Evolutionary conservation across 2,797 vertebrate genomes (phyloP), one percentile per base, ranked within the genome.

Genomic region (Schizopygopsis malacanthus): DNA sequence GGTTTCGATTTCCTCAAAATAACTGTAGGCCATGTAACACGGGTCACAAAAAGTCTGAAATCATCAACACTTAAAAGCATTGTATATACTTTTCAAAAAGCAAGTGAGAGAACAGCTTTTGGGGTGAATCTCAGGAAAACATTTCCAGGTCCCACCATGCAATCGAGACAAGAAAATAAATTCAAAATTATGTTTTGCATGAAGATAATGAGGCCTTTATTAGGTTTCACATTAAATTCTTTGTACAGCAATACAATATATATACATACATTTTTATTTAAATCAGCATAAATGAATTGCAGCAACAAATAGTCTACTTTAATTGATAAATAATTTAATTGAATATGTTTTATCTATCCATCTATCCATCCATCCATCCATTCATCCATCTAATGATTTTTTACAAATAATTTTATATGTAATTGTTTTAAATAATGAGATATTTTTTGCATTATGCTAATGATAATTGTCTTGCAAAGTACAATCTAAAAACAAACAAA

Each of bases 1-100:
- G 63, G 79, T 84, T 80, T 56, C 4, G 39, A 78, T 85, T 84
- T 87, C 78, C 71, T 78, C 63, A 78, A 82, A 82, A 82, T 86
- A 82, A 56, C 72, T 82, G 20, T 69, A 61, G 56, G 70, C 82
- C 61, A 78, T 79, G 69, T 80, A 80, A 79, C 77, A 65, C 6
- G 43, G 84, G 84, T 85, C 52, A 86, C 8, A 72, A 47, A 43
- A 37, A 77, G 70, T 83, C 76, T 88, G 69, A 88, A 82, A 25
- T 86, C 37, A 75, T 65, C 22, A 52, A 84, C 73, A 87, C 87
- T 83, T 84, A 45, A 86, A 85, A 80, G 39, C 43, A 18, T 6
- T 73, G 77, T 72, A 50, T 61, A 52, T 72, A 73, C 54, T 50
- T 37, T 70, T 79, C 65, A 71, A 78, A 79, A 43, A 85, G 75